Evolutionary conservation across 1,140 invertebrate species (phyloP).

Genomic region (Agraylea sexmaculata): DNA sequence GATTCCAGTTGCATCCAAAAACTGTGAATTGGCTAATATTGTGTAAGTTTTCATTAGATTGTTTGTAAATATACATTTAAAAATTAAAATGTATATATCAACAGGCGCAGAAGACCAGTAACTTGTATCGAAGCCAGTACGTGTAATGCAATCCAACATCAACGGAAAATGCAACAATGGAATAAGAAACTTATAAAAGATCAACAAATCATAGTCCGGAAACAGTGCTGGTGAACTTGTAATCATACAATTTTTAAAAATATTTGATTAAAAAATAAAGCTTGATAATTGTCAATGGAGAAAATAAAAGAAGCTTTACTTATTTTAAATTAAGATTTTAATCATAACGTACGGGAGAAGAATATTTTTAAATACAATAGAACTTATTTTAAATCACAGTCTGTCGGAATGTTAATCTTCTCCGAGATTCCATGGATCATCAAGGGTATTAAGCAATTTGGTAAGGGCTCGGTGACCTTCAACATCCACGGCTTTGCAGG

Average conservation of each 20-base stretch:
- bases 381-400: constrained; percentile 4
- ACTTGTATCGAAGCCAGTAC: constrained; percentile 38
- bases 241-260: constrained; percentile 8
- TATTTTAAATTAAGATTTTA: neutral
- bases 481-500: constrained; percentile 33
- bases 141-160: constrained; percentile 35
- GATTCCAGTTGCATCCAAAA: constrained; percentile 23
- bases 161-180: constrained; percentile 29
- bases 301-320: neutral
- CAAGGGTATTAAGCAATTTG: constrained; percentile 29
- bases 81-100: neutral
- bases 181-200: constrained; percentile 25
- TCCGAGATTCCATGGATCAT: constrained; percentile 38
- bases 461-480: constrained; percentile 35
- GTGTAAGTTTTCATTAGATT: constrained; percentile 9
- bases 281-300: neutral
- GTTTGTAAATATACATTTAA: neutral
- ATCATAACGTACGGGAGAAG: neutral
- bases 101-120: constrained; percentile 27
- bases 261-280: constrained; percentile 6
- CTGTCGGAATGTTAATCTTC: constrained; percentile 23
- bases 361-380: neutral
- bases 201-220: constrained; percentile 27
- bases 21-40: constrained; percentile 19
- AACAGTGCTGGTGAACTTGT: constrained; percentile 23